Base-by-base conservation (phyloP, 2,888 invertebrate species). In the Oscheius sp. region DNA sequence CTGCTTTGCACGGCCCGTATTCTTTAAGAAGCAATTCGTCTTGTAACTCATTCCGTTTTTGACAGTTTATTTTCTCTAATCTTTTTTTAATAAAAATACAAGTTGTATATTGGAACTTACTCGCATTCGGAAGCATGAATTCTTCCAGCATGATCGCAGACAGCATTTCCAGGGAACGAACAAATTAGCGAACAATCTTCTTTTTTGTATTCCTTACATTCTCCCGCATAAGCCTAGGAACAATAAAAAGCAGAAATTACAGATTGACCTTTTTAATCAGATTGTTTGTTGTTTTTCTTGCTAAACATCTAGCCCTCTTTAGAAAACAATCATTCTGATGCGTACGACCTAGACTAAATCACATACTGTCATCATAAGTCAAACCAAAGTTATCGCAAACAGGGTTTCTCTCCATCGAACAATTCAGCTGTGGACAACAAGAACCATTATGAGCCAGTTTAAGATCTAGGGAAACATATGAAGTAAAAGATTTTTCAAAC, bases 371-470 rank as follows among this genome's bases (percentile, higher is more conserved):
- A n/a, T 9, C 47, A 1, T 28, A 2, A n/a, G 17, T 65, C 70
- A 62, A 54, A 82, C 82, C 82, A 44, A 72, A 73, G 49, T 77
- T 79, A 67, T 84, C 84, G 64, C 84, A 84, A 32, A 84, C 67
- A 26, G 74, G 76, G 14, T 71, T 70, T 38, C 62, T 65, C 36
- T 56, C 68, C 22, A 61, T 54, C 30, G 71, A 72, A 68, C 84
- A 84, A 51, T 67, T 68, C 8, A 62, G 65, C 26, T 68, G 56
- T 6, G 82, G 79, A 64, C 84, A 84, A 64, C 84, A 84, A 9
- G 79, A 72, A 17, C 82, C 84, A 32, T 72, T 70, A 69, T 84
- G 82, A 44, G 73, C 77, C 44, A 80, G 62, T 26, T 64, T 24
- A 12, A 83, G 61, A 57, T 73, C 83, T 82, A n/a, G n/a, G n/a